Base-by-base conservation (phyloP, 1,140 invertebrate species). In the Papilio machaon region DNA sequence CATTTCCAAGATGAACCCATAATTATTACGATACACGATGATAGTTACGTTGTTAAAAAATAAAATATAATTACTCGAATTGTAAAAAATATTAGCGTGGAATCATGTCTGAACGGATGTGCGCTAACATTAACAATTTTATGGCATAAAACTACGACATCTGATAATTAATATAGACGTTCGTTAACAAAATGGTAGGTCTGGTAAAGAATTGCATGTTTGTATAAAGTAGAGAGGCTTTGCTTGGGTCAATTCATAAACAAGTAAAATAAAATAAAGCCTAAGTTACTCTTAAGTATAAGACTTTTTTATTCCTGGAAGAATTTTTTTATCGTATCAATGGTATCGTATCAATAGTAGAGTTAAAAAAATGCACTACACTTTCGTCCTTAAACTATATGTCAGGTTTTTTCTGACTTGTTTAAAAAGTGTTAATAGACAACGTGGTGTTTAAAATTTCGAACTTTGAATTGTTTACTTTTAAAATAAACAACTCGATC, bases 401-500 rank as follows among this genome's bases (percentile, higher is more conserved):
- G 23, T 35, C 30, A 70, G 64, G 15, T 70, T 54, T 70, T 70
- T 30, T 64, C 19, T 35, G 30, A 6, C 30, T 70, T 35, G 13
- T 70, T 70, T 35, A 35, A 8, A 19, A 70, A 30, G 19, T 23
- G 60, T 64, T 30, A 70, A 35, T 70, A 15, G 30, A 11, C 11
- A 70, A 13, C 30, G 30, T 70, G 64, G 23, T 70, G 30, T 35
- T 70, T 5, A 35, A 70, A 70, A 70, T 70, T 35, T 70, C 13
- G 15, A 35, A 15, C 30, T 35, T 35, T 11, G 60, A 64, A 64
- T 64, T 70, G 64, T 70, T 70, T 35, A 70, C 30, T 35, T 70
- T 70, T 70, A 17, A 67, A 70, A 70, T 70, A 38, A 70, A 70
- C 64, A 70, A 35, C 30, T 70, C 64, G 64, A 70, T 70, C 30